Evolutionary conservation across 2,888 invertebrate species (phyloP).

Genomic region (Cataglyphis cursor): DNA sequence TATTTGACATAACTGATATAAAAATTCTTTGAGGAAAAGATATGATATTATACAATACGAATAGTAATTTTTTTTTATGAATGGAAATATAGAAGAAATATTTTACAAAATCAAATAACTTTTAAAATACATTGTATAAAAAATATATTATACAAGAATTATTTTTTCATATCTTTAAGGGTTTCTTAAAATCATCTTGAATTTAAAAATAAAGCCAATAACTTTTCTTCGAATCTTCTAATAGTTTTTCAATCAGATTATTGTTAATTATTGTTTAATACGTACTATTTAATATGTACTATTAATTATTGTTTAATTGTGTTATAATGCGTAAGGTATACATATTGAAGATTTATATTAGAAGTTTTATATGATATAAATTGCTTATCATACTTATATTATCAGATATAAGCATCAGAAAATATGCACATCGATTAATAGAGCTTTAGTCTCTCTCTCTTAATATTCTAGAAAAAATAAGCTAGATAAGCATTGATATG

Average conservation of each 20-base stretch:
- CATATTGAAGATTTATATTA: neutral
- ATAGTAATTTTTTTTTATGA: neutral
- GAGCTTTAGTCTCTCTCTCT: neutral
- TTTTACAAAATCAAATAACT: neutral
- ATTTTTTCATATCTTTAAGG: neutral
- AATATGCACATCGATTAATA: neutral
- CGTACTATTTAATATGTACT: too few relatives aligned
- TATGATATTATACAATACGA: neutral
- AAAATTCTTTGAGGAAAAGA: neutral
- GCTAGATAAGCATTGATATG: too few relatives aligned
- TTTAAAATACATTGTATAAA: neutral
- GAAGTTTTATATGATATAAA: neutral
- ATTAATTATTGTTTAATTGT: neutral
- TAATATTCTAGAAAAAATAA: too few relatives aligned
- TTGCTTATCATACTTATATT: neutral
- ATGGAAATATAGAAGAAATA: neutral
- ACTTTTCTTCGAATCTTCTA: neutral
- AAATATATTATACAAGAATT: neutral
- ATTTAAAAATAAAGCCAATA: neutral
- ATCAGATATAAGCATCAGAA: neutral
- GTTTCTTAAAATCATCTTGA: neutral
- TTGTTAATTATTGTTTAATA: neutral
- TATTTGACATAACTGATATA: neutral
- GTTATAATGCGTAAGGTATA: neutral
- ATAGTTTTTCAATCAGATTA: neutral